These are phyloP conservation scores for Danaus plexippus DNA, from an alignment of 1,140 invertebrate genomes.

Conservation along the genomic window DNA sequence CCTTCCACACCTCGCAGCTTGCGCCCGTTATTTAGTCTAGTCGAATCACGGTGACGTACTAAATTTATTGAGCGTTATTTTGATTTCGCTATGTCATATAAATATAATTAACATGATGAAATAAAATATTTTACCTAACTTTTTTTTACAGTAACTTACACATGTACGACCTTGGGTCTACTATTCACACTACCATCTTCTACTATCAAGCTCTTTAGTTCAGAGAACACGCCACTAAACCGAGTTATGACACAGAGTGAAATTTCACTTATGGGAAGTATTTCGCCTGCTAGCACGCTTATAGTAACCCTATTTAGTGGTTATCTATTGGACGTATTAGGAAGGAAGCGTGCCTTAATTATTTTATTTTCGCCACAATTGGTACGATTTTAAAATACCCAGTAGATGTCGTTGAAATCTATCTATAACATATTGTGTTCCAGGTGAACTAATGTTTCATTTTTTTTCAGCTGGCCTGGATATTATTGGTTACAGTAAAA, in stretches of 20 bases:
- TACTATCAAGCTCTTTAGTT: slow-evolving; percentile 36
- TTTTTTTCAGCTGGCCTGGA: slow-evolving; percentile 34
- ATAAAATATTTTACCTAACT: too few species aligned
- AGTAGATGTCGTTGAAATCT: too few species aligned
- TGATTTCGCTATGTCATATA: too few species aligned
- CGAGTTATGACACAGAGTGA: slow-evolving; percentile 44
- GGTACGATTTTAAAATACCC: slow-evolving; percentile 16
- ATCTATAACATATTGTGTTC: too few species aligned
- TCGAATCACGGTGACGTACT: too few species aligned
- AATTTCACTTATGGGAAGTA: slow-evolving; percentile 38
- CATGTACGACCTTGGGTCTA: too few species aligned
- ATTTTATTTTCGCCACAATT: slow-evolving; percentile 26
- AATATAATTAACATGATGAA: too few species aligned
- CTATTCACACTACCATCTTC: slow-evolving; percentile 29
- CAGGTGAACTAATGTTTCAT: too few species aligned
- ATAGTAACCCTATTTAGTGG: slow-evolving; percentile 34
- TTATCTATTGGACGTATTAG: slow-evolving; percentile 36
- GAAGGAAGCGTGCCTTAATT: slow-evolving; percentile 37
- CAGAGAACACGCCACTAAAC: slow-evolving; percentile 37
- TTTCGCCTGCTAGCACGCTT: slow-evolving; percentile 38
- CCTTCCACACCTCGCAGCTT: too few species aligned
- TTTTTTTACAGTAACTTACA: too few species aligned
- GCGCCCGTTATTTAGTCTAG: too few species aligned
- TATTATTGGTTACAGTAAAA: slow-evolving; percentile 20
- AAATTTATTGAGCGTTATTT: too few species aligned